Percentiles rank a stretch among this genome's conserved stretches.
phyloP scores from a whole-genome alignment of 1,140 invertebrate genomes.

The Bombyx mandarina region DNA sequence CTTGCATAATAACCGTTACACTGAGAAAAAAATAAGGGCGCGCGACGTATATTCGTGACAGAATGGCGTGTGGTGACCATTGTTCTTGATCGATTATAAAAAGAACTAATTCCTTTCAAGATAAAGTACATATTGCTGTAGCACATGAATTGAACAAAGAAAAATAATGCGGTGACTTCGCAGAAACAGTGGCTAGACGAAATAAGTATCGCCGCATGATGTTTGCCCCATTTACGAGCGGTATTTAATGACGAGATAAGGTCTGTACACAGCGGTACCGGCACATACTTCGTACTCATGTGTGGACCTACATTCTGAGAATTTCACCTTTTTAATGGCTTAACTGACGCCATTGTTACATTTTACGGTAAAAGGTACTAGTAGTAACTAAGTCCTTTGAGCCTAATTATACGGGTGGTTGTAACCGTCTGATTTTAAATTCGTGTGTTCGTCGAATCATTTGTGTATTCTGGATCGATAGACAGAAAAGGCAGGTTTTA shows the following conservation, averaged over 20 bases:
- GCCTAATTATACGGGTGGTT: no score
- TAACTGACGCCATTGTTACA: no score
- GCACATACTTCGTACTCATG: no score
- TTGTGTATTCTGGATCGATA: no score
- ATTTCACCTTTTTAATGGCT: no score
- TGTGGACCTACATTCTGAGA: no score
- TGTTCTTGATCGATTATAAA: neutral
- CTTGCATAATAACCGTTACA: neutral
- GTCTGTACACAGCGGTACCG: no score
- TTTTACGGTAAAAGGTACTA: no score
- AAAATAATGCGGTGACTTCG: constrained; percentile 14
- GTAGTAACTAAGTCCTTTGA: no score
- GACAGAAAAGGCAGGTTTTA: no score
- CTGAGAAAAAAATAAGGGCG: constrained; percentile 34
- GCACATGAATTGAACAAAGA: constrained; percentile 5
- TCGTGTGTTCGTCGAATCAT: no score
- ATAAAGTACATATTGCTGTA: constrained; percentile 6
- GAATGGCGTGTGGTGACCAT: constrained; percentile 26
- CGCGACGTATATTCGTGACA: constrained; percentile 44
- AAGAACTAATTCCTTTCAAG: constrained; percentile 7
- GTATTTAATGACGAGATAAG: constrained; percentile 16
- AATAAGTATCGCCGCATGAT: constrained; percentile 24
- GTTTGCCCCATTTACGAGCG: constrained; percentile 24
- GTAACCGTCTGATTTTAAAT: no score
- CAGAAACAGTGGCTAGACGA: constrained; percentile 24